phyloP scores from a whole-genome alignment of 92 coral and sea anemone genomes.

The Virgularia gustaviana region DNA sequence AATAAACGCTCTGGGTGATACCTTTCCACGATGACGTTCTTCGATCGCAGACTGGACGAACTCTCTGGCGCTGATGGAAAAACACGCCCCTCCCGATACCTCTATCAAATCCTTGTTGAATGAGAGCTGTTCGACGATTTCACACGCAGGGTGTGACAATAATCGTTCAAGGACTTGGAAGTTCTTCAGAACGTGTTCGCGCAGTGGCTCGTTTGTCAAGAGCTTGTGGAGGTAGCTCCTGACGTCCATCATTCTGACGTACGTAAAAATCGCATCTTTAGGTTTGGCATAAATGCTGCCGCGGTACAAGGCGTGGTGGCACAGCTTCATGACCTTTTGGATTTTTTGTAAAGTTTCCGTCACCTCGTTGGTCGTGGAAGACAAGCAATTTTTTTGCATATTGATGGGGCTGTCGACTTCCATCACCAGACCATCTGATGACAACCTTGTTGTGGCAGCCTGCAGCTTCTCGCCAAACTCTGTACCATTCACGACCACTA shows the following conservation, averaged over 20 bases:
- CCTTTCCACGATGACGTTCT: background rate
- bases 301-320: background rate
- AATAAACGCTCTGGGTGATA: conserved; percentile 17
- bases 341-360: background rate
- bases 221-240: conserved; percentile 14
- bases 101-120: conserved; percentile 12
- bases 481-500: too few species aligned
- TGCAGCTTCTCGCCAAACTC: too few species aligned
- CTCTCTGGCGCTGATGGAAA: background rate
- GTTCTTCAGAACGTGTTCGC: background rate
- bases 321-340: too few species aligned
- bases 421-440: too few species aligned
- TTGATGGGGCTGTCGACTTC: background rate
- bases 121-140: background rate
- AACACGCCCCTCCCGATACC: background rate
- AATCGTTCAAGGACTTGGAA: background rate
- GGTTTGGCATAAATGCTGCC: background rate
- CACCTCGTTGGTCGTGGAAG: background rate
- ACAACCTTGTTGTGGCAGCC: too few species aligned
- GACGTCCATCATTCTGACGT: conserved; percentile 2
- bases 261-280: background rate
- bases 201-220: background rate
- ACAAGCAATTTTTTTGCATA: too few species aligned
- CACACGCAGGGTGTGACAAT: background rate
- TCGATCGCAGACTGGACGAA: background rate